phyloP scores from a whole-genome alignment of 2,113 vertebrate species.

The Clupea harengus region DNA sequence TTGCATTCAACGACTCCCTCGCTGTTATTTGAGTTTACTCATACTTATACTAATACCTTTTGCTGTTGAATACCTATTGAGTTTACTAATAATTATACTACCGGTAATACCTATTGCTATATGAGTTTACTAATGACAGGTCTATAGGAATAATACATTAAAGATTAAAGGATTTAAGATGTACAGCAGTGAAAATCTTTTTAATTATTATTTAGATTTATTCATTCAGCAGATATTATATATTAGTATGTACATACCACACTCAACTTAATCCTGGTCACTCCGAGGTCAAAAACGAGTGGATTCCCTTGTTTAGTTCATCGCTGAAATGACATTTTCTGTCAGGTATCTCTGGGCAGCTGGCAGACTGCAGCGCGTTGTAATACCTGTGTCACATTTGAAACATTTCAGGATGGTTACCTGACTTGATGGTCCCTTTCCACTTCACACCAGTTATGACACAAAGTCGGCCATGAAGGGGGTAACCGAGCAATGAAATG shows the following conservation, averaged over 20 bases:
- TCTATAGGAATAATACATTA: not conserved
- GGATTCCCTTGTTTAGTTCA: not conserved
- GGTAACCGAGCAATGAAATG: not conserved
- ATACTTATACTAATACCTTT: no score
- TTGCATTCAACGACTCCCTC: not conserved
- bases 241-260: not conserved
- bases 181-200: no score
- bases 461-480: not conserved
- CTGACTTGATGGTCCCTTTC: not conserved
- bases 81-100: no score
- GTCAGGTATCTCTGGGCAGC: not conserved
- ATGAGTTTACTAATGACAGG: no score
- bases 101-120: no score
- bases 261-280: not conserved
- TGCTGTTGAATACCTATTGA: no score
- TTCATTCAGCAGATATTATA: not conserved
- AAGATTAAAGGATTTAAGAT: no score
- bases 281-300: not conserved
- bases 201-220: no score
- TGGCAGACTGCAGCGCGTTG: not conserved
- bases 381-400: not conserved
- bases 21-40: no score
- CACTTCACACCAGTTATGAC: not conserved
- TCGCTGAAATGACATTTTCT: not conserved
- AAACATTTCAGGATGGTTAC: not conserved